phyloP scores from a whole-genome alignment of 2,797 vertebrate species.

The Smutsia gigantea region DNA sequence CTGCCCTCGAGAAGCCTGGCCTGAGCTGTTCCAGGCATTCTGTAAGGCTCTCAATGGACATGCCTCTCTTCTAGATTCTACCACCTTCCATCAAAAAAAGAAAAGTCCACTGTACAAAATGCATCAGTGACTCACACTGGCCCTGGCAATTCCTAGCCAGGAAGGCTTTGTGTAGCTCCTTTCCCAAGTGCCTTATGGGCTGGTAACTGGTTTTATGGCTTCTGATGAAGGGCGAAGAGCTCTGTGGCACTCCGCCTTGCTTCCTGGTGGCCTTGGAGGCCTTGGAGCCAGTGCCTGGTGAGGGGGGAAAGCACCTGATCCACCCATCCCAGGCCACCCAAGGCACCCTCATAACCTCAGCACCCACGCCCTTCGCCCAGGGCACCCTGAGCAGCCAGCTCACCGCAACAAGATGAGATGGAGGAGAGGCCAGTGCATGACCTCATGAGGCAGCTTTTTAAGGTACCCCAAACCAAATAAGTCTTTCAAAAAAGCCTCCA shows the following conservation, averaged over 20 bases:
- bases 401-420: not conserved
- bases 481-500: not conserved
- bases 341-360: not conserved
- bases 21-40: not conserved
- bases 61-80: not conserved
- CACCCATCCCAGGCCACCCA: not conserved
- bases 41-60: not conserved
- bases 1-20: not conserved
- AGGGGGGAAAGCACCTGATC: not conserved
- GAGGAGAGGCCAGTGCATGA: not conserved
- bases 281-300: not conserved
- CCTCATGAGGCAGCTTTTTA: not conserved
- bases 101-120: not conserved
- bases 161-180: not conserved
- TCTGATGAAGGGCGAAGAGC: conserved; percentile 48
- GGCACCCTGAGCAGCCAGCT: not conserved
- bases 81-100: not conserved
- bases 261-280: not conserved
- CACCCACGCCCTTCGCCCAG: not conserved
- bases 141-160: not conserved
- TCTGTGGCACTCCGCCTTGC: not conserved
- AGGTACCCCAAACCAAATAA: not conserved
- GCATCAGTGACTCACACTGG: not conserved
- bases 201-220: conserved; percentile 45
- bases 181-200: conserved; percentile 7